phyloP scores from a whole-genome alignment of 2,888 invertebrate species.

The Phyto melanocephala region DNA sequence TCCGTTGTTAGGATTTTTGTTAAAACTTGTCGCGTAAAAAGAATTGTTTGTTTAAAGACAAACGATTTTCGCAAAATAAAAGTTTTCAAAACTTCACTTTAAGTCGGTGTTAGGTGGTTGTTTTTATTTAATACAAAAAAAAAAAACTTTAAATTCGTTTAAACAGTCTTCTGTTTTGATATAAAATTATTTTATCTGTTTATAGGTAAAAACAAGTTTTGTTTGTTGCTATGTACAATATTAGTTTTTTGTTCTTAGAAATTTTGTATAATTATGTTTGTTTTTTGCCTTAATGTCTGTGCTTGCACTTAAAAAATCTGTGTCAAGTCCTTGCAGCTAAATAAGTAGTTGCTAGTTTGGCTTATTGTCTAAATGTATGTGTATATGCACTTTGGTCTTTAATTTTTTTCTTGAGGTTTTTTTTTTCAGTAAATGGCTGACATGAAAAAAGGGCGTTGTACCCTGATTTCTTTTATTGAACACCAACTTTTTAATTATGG shows the following conservation, averaged over 20 bases:
- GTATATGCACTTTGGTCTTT: slow-evolving; percentile 39
- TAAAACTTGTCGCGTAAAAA: slow-evolving; percentile 59
- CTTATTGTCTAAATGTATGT: slow-evolving; percentile 36
- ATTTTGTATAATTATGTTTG: slow-evolving; percentile 41
- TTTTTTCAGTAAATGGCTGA: slow-evolving; percentile 9
- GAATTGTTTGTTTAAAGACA: slow-evolving; percentile 63
- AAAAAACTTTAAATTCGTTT: slow-evolving; percentile 55
- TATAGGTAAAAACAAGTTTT: not conserved
- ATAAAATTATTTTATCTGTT: not conserved
- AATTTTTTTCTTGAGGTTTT: slow-evolving; percentile 7
- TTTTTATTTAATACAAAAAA: not conserved
- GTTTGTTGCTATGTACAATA: not conserved
- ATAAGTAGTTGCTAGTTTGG: slow-evolving; percentile 39
- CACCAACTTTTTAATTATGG: slow-evolving; percentile 7
- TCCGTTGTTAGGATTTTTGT: slow-evolving; percentile 78
- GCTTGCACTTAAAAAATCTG: slow-evolving; percentile 65
- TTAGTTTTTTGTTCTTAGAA: slow-evolving; percentile 3
- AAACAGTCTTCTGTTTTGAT: slow-evolving; percentile 39
- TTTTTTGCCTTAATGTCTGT: slow-evolving; percentile 37
- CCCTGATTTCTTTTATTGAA: slow-evolving; percentile 19
- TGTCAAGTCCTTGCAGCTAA: slow-evolving; percentile 66
- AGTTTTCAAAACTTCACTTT: slow-evolving; percentile 44
- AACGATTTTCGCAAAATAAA: slow-evolving; percentile 24
- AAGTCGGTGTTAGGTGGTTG: not conserved
- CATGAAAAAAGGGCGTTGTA: slow-evolving; percentile 54